Evolutionary conservation across 2,113 vertebrate species (phyloP), one percentile per base, ranked within the genome.

Genomic region (Macroglossus sobrinus): DNA sequence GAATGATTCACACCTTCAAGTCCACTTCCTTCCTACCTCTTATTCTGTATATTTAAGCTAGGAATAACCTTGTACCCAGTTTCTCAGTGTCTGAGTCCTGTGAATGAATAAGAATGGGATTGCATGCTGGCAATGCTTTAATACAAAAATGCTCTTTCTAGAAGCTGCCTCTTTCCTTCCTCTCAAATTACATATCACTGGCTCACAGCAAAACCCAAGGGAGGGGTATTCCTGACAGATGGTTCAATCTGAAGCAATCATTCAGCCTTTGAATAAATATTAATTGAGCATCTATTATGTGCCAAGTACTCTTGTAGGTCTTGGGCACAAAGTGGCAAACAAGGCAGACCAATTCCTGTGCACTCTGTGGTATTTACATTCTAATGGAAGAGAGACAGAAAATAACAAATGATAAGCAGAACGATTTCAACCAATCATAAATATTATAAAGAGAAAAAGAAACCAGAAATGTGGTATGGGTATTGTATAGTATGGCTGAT

Each of bases 1-100:
- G 15, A 91, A 68, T 95, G 94, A 97, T 81, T 96, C 95, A 92
- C 7, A 14, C 57, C 85, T 33, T 64, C 68, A 91, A 93, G 43
- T 91, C 81, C 74, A 94, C 57, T 94, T 97, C 91, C 95, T 87
- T 85, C 89, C 15, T 93, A 33, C 81, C 75, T 89, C 35, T 5
- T 53, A 72, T 85, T 78, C 50, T 86, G 47, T 45, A 53, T 43
- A 69, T 57, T 90, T 53, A 88, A 95, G 76, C 43, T 28, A 30
- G 87, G 59, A 87, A n/a, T 78, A 66, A 63, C 33, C 61, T 84
- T n/a, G 45, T 15, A 26, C 33, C 33, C 38, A 53, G 40, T 79
- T 75, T 61, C 11, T 86, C 61, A 24, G 35, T 50, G 80, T 69
- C 64, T 53, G 43, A 84, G 40, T 82, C 26, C n/a, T 55, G 47